A percentile compares a stretch with the other conserved stretches of the same genome.
phyloP scores from a whole-genome alignment of 1,140 invertebrate genomes.

The Bradynema listronoti region DNA sequence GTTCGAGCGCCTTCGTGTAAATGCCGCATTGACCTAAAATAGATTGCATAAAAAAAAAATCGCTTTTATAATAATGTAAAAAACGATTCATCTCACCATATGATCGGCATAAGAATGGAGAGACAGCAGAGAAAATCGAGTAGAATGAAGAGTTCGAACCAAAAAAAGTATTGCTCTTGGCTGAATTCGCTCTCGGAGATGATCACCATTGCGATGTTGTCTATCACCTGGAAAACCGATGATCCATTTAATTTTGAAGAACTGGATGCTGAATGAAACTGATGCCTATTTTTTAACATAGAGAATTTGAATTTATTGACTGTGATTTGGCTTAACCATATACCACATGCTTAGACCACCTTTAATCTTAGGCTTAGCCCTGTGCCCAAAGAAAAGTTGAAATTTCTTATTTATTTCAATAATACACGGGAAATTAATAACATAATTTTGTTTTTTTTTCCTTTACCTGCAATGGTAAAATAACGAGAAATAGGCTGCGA shows the following conservation, averaged over 20 bases:
- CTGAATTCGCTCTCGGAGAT: slow-evolving; percentile 95
- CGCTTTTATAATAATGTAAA: not conserved
- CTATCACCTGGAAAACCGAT: slow-evolving; percentile 68
- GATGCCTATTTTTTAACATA: too few relatives aligned
- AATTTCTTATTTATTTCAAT: not conserved
- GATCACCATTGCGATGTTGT: slow-evolving; percentile 92
- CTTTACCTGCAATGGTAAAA: slow-evolving; percentile 87
- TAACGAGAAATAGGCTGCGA: slow-evolving; percentile 96
- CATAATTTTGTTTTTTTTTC: too few relatives aligned
- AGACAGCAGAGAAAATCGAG: slow-evolving; percentile 92
- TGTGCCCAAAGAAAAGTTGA: too few relatives aligned
- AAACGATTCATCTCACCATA: slow-evolving; percentile 63
- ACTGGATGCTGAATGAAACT: too few relatives aligned
- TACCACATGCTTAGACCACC: too few relatives aligned
- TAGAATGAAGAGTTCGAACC: slow-evolving; percentile 85
- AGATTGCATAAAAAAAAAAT: not conserved
- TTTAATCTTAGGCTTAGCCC: too few relatives aligned
- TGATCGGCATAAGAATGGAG: slow-evolving; percentile 92
- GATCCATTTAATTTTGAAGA: not conserved
- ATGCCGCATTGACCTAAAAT: slow-evolving; percentile 77
- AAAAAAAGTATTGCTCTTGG: slow-evolving; percentile 76
- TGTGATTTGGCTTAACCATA: too few relatives aligned
- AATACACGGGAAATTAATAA: slow-evolving; percentile 16
- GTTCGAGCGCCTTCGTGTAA: slow-evolving; percentile 86
- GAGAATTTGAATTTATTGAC: too few relatives aligned